Evolutionary conservation across 2,797 vertebrate genomes (phyloP).

Genomic region (Dipus sagitta): DNA sequence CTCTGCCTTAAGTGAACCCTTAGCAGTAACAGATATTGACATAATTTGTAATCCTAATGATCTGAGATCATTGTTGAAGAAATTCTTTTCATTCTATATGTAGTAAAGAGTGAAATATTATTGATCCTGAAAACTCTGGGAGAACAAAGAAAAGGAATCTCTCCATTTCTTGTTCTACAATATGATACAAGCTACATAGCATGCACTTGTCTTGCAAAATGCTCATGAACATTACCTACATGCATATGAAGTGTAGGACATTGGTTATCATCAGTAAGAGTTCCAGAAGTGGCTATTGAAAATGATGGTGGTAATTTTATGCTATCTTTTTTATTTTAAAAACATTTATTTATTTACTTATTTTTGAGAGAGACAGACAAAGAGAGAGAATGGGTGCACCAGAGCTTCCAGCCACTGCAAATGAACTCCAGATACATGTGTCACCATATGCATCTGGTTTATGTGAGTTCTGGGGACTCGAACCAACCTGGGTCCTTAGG

Average conservation of each 20-base stretch:
- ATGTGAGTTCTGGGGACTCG: too few species aligned
- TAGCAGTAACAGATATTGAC: conserved; percentile 11
- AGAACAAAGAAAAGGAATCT: conserved; percentile 16
- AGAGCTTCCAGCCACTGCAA: too few species aligned
- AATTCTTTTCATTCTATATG: conserved; percentile 59
- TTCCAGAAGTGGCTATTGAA: background rate
- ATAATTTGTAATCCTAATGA: conserved; percentile 57
- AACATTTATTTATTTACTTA: too few species aligned
- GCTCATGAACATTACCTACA: conserved; percentile 11
- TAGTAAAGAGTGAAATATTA: conserved; percentile 46
- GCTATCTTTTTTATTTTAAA: conserved; percentile 41
- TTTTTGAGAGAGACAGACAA: too few species aligned
- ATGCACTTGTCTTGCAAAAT: background rate
- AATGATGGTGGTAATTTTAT: conserved; percentile 19
- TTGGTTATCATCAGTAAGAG: background rate
- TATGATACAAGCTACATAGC: background rate
- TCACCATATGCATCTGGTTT: too few species aligned
- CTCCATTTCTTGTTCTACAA: background rate
- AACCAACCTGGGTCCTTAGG: too few species aligned
- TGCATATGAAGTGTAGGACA: background rate
- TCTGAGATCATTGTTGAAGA: conserved; percentile 34
- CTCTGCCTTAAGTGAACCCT: conserved; percentile 33
- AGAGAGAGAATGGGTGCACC: too few species aligned
- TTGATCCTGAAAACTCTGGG: conserved; percentile 46
- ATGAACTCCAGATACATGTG: too few species aligned